These are phyloP conservation scores for Sminthurinus signatus DNA, from an alignment of 1,140 invertebrate species.

Conservation along the genomic window DNA sequence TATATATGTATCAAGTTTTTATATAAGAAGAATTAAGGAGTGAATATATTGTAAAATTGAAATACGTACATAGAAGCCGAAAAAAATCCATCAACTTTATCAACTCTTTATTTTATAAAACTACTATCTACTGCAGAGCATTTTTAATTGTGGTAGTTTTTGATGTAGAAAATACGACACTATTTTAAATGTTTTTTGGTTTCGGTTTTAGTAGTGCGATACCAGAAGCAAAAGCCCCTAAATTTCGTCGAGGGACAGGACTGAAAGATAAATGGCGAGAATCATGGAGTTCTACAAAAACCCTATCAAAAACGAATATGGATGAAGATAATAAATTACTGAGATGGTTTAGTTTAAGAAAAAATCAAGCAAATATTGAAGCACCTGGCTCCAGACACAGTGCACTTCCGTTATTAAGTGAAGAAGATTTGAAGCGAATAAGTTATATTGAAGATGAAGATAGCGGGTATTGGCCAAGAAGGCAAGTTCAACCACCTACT, in stretches of 20 bases:
- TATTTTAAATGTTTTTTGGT: not conserved
- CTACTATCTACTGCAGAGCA: too few species aligned
- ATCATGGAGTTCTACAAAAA: conserved; percentile 45
- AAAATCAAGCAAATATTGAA: conserved; percentile 62
- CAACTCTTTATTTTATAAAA: too few species aligned
- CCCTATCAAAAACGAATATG: conserved; percentile 49
- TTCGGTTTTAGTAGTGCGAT: conserved; percentile 19
- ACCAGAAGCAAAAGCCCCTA: conserved; percentile 39
- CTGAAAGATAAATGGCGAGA: conserved; percentile 56
- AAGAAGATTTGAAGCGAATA: conserved; percentile 51
- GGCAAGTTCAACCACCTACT: conserved; percentile 58
- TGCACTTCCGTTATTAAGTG: conserved; percentile 69
- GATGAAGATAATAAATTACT: conserved; percentile 60
- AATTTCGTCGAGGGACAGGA: conserved; percentile 48
- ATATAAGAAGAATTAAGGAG: too few species aligned
- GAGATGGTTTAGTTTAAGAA: conserved; percentile 74
- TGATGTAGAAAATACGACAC: too few species aligned
- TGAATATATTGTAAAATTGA: too few species aligned
- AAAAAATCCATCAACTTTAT: too few species aligned
- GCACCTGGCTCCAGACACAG: conserved; percentile 29
- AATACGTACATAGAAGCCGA: too few species aligned
- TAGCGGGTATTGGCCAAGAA: conserved; percentile 51
- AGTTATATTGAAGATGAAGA: conserved; percentile 57
- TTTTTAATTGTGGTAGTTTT: too few species aligned
- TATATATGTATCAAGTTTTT: too few species aligned